Evolutionary conservation across 1,140 invertebrate species (phyloP).

Genomic region (Aricia agestis): DNA sequence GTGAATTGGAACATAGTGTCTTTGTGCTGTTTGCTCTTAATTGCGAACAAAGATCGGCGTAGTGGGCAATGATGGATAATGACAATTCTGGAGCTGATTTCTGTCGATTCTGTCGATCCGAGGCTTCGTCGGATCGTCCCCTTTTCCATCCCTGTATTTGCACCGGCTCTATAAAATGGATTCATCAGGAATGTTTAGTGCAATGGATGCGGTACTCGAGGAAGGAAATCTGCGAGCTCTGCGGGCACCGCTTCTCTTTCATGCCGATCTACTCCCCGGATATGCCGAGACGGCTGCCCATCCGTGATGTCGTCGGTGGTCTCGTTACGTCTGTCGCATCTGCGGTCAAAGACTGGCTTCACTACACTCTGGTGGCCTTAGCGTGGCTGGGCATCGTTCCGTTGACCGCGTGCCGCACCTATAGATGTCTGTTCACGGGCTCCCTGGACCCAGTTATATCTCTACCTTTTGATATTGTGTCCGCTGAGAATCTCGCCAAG

Average conservation of each 20-base stretch:
- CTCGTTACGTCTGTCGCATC: conserved; percentile 92
- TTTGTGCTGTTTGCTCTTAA: background rate
- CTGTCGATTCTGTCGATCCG: conserved; percentile 97
- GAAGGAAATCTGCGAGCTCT: conserved; percentile 99
- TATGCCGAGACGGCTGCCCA: conserved; percentile 96
- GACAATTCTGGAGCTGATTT: conserved; percentile 84
- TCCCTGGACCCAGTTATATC: conserved; percentile 90
- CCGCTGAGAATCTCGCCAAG: conserved; percentile 93
- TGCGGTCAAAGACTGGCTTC: conserved; percentile 96
- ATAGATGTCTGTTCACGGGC: conserved; percentile 93
- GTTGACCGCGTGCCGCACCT: conserved; percentile 96
- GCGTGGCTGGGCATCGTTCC: conserved; percentile 99
- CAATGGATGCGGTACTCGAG: conserved; percentile 96
- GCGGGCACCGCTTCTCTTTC: conserved; percentile 98
- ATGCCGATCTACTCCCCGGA: conserved; percentile 99
- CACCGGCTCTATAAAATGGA: conserved; percentile 99
- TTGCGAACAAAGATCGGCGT: conserved; percentile 20
- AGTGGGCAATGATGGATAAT: conserved; percentile 62
- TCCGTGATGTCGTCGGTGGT: conserved; percentile 92
- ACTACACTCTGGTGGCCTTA: conserved; percentile 94
- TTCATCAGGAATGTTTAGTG: conserved; percentile 95
- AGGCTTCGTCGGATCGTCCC: conserved; percentile 86
- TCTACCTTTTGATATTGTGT: conserved; percentile 93
- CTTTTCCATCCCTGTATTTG: conserved; percentile 99
- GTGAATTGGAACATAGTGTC: background rate